These are phyloP conservation scores for Chamaea fasciata DNA, from an alignment of 2,113 vertebrate genomes.

Conservation along the genomic window DNA sequence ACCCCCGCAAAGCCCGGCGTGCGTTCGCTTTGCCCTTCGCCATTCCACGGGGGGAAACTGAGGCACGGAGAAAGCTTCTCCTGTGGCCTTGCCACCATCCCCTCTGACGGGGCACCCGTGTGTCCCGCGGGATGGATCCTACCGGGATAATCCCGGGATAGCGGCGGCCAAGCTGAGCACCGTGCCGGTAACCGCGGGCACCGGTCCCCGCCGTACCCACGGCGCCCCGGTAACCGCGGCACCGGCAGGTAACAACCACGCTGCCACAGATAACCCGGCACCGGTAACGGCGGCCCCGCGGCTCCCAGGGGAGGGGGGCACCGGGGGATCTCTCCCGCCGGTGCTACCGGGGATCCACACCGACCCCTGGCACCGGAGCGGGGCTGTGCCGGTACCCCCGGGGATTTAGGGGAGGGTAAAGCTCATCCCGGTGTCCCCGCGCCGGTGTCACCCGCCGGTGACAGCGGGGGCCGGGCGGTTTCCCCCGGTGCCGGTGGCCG, in stretches of 20 bases:
- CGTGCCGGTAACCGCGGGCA: not conserved
- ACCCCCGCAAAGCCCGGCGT: rapidly evolving
- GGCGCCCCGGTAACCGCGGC: not conserved
- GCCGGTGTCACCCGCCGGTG: not conserved
- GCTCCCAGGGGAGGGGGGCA: too few relatives aligned
- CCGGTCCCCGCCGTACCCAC: not conserved
- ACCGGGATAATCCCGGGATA: not conserved
- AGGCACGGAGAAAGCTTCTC: not conserved
- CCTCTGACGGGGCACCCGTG: too few relatives aligned
- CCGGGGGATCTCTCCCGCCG: not conserved
- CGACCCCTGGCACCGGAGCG: not conserved
- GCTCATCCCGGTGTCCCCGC: not conserved
- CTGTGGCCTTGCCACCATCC: too few relatives aligned
- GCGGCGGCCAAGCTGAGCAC: not conserved
- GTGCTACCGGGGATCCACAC: not conserved
- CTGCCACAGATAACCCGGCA: not conserved
- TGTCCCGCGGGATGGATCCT: rapidly evolving
- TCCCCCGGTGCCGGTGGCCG: not conserved
- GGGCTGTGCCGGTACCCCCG: not conserved
- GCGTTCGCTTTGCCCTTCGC: not conserved
- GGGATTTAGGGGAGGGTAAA: not conserved
- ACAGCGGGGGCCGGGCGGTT: not conserved
- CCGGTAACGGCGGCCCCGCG: not conserved
- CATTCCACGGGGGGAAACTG: not conserved
- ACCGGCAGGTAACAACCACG: not conserved